Conservation (phyloP, 2,888 invertebrate genomes). For the Creontiades dilutus region DNA sequence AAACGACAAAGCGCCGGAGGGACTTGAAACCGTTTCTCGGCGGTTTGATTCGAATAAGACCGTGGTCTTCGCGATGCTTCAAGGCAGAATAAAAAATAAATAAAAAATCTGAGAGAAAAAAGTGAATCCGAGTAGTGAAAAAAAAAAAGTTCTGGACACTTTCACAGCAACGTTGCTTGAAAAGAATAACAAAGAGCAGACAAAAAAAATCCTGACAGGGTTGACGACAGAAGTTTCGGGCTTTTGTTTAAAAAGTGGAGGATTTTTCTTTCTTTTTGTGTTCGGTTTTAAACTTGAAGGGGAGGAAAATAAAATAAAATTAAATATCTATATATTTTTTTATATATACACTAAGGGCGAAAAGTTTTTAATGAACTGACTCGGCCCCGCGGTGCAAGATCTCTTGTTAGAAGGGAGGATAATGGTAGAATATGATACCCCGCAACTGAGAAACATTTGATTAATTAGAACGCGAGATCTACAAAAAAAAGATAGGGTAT, state of each 20-base stretch:
- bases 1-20: no score
- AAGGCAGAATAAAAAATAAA: no score
- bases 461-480: not conserved
- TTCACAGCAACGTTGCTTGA: not conserved
- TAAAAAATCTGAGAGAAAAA: no score
- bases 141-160: no score
- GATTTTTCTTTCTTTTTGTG: not conserved
- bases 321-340: no score
- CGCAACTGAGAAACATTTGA: not conserved
- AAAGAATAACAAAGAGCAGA: not conserved
- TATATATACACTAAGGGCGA: not conserved
- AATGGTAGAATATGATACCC: not conserved
- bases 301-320: not conserved
- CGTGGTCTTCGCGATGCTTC: no score
- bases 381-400: not conserved
- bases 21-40: no score
- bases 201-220: conserved; percentile 10
- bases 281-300: not conserved
- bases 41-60: no score
- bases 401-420: not conserved
- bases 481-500: no score
- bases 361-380: not conserved
- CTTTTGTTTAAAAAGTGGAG: not conserved
- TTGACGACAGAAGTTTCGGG: conserved; percentile 6
- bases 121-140: no score